phyloP scores from a whole-genome alignment of 2,888 invertebrate species.

The Lacanobia wlatinum region DNA sequence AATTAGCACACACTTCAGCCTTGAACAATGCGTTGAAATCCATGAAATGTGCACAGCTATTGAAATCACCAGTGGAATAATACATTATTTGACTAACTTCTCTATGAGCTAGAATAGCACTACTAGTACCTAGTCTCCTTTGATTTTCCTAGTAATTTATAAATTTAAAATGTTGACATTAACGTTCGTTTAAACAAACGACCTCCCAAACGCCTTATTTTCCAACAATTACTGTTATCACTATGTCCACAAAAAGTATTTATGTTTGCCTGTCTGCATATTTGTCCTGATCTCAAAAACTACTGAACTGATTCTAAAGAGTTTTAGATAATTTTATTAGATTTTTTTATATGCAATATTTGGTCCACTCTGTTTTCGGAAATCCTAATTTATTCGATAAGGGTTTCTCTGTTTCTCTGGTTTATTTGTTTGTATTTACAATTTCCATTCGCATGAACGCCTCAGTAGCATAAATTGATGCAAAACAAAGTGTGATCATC shows the following conservation, averaged over 20 bases:
- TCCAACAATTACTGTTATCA: slow-evolving; percentile 61
- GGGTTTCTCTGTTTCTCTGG: background rate
- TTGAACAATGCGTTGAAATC: background rate
- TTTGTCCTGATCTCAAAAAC: slow-evolving; percentile 57
- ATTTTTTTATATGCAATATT: background rate
- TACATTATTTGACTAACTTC: no score
- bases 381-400: background rate
- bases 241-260: slow-evolving; percentile 41
- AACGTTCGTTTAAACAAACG: slow-evolving; percentile 42
- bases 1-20: background rate
- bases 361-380: background rate
- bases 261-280: slow-evolving; percentile 54
- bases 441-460: background rate
- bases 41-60: no score
- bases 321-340: background rate
- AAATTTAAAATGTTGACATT: slow-evolving; percentile 15
- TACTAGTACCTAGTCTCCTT: background rate
- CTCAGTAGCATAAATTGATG: background rate
- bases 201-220: slow-evolving; percentile 63
- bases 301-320: slow-evolving; percentile 46
- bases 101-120: no score
- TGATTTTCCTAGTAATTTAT: background rate
- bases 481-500: slow-evolving; percentile 13
- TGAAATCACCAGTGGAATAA: no score
- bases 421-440: background rate